Evolutionary conservation across 1,140 invertebrate genomes (phyloP), one percentile per base, ranked within the genome.

Genomic region (Dufourea novaeangliae): DNA sequence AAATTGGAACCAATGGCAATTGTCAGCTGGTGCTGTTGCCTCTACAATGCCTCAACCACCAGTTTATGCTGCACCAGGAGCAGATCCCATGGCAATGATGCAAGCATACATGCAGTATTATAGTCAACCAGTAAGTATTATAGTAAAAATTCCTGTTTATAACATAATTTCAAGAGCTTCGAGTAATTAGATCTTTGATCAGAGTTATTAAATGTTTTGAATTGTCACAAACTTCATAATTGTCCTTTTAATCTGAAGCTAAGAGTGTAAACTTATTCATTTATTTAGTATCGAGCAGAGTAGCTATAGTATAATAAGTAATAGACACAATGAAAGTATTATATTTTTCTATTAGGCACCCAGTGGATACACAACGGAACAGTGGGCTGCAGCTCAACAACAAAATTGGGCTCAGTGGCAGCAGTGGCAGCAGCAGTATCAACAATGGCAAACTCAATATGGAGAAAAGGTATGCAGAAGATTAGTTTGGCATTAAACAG

Each of bases 361-460:
- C 73, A 93, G 93, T 67, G 94, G 94, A 17, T 96, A 95, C 79
- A 95, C 95, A 14, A 83, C 94, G 11, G 95, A 96, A 68, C 95
- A 96, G 89, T 96, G 95, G 93, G 92, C 94, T 63, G 88, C 93
- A 68, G 90, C 94, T 72, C 96, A 97, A 88, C 95, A 96, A 80
- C 96, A 96, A 88, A 96, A 96, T 86, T 97, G 96, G 96, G 94
- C 96, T 67, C 96, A 97, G 85, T 97, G 96, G 96, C 94, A 95
- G 41, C 95, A 96, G 79, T 97, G 96, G 95, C 96, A 97, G 87
- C 95, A 96, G 85, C 96, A 97, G 85, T 97, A 96, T 88, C 94
- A 96, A 54, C 96, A 97, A 85, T 97, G 96, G 96, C 96, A 97
- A 88, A 94, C 94, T 57, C 95, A 97, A 86, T 97, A 96, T 90